A percentile compares a stretch with the other conserved stretches of the same genome.
Conservation (phyloP, 1,140 invertebrate species). For the Eupristina koningsbergeri region DNA sequence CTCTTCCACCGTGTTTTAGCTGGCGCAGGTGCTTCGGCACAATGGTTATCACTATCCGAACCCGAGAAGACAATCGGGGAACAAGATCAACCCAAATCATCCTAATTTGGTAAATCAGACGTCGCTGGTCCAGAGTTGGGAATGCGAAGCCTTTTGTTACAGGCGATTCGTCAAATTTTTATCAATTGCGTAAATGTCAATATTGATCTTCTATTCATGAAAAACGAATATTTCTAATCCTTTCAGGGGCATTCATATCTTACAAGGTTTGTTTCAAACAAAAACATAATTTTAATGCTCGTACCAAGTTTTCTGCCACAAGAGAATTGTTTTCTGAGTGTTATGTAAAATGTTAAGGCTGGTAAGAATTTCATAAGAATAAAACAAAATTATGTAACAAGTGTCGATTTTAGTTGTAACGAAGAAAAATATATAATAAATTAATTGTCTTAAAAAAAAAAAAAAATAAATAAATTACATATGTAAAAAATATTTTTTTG, state of each 20-base stretch:
- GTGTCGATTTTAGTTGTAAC: slow-evolving; percentile 39
- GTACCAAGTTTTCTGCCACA: not conserved
- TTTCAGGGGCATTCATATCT: not conserved
- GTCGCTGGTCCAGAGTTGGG: not conserved
- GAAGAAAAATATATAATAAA: slow-evolving; percentile 10
- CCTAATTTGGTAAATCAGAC: not conserved
- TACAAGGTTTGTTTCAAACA: not conserved
- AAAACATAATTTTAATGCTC: not conserved
- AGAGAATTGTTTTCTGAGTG: not conserved
- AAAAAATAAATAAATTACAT: slow-evolving; percentile 15
- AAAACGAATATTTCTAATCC: not conserved
- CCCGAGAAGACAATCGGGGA: slow-evolving; percentile 47
- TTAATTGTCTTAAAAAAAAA: slow-evolving; percentile 27
- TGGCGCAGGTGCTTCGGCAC: slow-evolving; percentile 75
- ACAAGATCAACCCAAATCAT: slow-evolving; percentile 5
- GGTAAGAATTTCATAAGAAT: not conserved
- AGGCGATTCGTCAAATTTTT: not conserved
- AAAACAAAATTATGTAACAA: slow-evolving; percentile 10
- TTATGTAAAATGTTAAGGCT: not conserved
- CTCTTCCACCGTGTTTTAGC: slow-evolving; percentile 75
- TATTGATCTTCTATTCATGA: too few species aligned
- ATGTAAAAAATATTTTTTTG: slow-evolving; percentile 41
- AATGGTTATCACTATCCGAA: slow-evolving; percentile 74
- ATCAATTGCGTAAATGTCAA: too few species aligned
- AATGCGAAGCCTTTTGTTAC: not conserved